Evolutionary conservation across 2,113 vertebrate species (phyloP).

Genomic region (Toxotes chatareus): DNA sequence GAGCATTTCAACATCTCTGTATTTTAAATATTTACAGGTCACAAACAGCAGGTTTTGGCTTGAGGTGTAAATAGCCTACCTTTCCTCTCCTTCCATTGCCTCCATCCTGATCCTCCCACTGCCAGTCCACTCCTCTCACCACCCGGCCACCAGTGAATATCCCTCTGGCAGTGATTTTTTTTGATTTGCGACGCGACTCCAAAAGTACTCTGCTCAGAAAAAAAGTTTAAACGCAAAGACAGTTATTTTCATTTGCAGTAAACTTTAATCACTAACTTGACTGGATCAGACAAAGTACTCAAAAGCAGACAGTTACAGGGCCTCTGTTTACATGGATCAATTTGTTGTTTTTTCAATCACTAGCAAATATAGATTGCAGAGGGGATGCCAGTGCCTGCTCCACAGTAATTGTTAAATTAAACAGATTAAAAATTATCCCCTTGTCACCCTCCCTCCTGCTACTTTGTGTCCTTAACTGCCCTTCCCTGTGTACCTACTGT

Average conservation of each 20-base stretch:
- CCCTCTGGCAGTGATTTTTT: slow-evolving; percentile 99
- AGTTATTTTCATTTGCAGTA: not conserved
- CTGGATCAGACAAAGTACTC: not conserved
- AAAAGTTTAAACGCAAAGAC: slow-evolving; percentile 2
- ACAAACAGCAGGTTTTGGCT: not conserved
- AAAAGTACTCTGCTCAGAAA: slow-evolving; percentile 89
- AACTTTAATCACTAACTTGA: not conserved
- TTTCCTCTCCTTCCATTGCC: slow-evolving; percentile 99
- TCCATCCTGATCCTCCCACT: slow-evolving; percentile 99
- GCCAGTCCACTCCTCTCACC: slow-evolving; percentile 98
- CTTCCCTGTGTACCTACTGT: not conserved
- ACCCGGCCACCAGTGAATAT: slow-evolving; percentile 98
- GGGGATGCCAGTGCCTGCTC: not conserved
- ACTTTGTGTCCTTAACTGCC: not conserved
- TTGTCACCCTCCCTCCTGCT: not conserved
- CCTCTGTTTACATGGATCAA: slow-evolving; percentile 10
- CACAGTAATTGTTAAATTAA: slow-evolving; percentile 16
- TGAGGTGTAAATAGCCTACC: slow-evolving; percentile 76
- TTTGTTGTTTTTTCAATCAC: slow-evolving; percentile 10
- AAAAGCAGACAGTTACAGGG: not conserved
- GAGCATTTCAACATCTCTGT: not conserved
- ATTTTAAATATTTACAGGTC: not conserved
- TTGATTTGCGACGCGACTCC: slow-evolving; percentile 98
- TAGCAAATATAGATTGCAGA: slow-evolving; percentile 16
- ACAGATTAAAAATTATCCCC: not conserved